These are phyloP conservation scores for Chrysomela aeneicollis DNA, from an alignment of 2,888 invertebrate species.

Conservation along the genomic window DNA sequence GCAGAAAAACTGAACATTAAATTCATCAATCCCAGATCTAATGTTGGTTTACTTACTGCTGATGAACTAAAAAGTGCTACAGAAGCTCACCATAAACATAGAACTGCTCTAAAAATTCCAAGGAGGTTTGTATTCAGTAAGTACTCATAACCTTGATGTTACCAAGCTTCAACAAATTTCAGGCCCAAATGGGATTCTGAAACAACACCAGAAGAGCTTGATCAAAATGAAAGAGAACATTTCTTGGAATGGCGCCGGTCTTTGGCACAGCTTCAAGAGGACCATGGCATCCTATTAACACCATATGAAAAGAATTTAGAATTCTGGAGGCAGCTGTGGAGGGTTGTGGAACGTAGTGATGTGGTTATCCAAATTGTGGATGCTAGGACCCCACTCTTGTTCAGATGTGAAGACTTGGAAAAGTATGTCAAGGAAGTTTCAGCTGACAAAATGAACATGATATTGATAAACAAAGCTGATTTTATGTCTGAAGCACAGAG, in stretches of 20 bases:
- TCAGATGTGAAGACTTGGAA: slow-evolving; percentile 90
- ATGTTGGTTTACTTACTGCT: slow-evolving; percentile 68
- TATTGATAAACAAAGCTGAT: slow-evolving; percentile 96
- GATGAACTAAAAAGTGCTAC: slow-evolving; percentile 66
- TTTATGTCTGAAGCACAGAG: slow-evolving; percentile 84
- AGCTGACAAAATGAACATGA: slow-evolving; percentile 75
- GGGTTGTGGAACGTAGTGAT: slow-evolving; percentile 96
- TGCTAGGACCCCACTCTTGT: slow-evolving; percentile 91
- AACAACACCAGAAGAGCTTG: slow-evolving; percentile 82
- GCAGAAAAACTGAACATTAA: slow-evolving; percentile 88
- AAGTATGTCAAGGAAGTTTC: slow-evolving; percentile 76
- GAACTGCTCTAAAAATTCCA: slow-evolving; percentile 78
- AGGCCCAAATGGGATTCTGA: slow-evolving; percentile 83
- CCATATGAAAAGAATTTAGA: slow-evolving; percentile 98
- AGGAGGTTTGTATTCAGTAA: slow-evolving; percentile 69
- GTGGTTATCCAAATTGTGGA: slow-evolving; percentile 94
- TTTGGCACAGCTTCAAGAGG: slow-evolving; percentile 80
- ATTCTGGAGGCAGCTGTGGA: slow-evolving; percentile 98
- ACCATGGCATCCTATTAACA: slow-evolving; percentile 84
- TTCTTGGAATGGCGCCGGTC: slow-evolving; percentile 92
- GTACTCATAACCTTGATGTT: background rate
- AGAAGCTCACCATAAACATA: slow-evolving; percentile 67
- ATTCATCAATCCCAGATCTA: slow-evolving; percentile 72
- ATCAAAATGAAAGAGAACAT: slow-evolving; percentile 78
- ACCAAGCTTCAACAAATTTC: slow-evolving; percentile 18